A percentile compares a stretch with the other conserved stretches of the same genome.
Conservation (phyloP, 2,797 vertebrate species). For the Orientallactaga sibirica region DNA sequence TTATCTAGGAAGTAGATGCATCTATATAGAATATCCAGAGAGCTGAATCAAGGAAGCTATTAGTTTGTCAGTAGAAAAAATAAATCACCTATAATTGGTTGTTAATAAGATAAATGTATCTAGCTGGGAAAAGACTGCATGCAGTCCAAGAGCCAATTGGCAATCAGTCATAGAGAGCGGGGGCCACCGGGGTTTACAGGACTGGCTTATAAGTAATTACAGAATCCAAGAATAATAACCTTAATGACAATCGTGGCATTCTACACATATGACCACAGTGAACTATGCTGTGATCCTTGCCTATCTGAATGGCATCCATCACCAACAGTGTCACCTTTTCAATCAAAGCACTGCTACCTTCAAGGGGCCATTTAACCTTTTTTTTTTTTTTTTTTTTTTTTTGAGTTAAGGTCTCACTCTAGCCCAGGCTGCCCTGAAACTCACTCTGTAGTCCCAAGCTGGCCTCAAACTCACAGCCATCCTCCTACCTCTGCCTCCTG, state of each 20-base stretch:
- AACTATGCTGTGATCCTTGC: neutral
- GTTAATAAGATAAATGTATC: neutral
- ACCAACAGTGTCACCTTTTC: neutral
- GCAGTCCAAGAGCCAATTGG: neutral
- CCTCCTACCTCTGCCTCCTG: too few species aligned
- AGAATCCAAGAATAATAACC: neutral
- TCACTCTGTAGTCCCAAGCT: too few species aligned
- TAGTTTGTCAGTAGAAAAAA: neutral
- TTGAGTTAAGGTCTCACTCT: too few species aligned
- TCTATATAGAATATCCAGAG: neutral
- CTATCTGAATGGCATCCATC: too few species aligned
- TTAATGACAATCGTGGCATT: neutral
- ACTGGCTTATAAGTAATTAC: neutral
- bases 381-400: too few species aligned
- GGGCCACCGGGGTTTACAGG: neutral
- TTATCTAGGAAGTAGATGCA: neutral
- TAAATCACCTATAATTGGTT: neutral
- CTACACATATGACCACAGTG: neutral
- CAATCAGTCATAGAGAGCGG: neutral
- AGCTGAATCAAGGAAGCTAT: neutral
- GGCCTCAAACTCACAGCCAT: too few species aligned
- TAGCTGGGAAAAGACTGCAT: neutral
- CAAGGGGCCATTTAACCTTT: neutral
- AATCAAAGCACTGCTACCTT: neutral
- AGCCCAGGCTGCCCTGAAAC: too few species aligned